Evolutionary conservation across 2,113 vertebrate genomes (phyloP).

Genomic region (Hipposideros armiger): DNA sequence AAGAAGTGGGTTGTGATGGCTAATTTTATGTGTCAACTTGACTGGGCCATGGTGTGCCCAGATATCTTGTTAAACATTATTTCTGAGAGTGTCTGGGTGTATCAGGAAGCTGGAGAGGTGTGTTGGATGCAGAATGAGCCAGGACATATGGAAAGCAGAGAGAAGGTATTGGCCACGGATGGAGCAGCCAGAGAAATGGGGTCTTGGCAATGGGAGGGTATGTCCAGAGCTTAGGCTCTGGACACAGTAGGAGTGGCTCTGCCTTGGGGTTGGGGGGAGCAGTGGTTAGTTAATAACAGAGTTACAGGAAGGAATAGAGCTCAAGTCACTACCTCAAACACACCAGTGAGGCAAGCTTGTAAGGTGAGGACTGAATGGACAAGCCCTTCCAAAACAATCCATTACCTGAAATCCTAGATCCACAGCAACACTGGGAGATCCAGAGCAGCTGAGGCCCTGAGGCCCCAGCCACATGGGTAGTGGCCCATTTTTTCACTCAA

Average conservation of each 20-base stretch:
- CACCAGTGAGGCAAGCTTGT: not conserved
- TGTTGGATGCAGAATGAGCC: not conserved
- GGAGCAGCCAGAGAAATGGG: not conserved
- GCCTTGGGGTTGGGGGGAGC: not conserved
- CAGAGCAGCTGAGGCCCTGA: not conserved
- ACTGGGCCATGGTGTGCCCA: not conserved
- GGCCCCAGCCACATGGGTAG: not conserved
- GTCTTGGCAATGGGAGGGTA: not conserved
- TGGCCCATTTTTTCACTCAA: not conserved
- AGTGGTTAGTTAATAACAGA: not conserved
- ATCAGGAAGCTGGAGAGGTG: not conserved
- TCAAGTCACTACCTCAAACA: not conserved
- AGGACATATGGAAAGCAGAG: not conserved
- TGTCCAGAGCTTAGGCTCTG: not conserved
- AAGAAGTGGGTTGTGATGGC: not conserved
- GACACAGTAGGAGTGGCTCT: not conserved
- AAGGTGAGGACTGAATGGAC: not conserved
- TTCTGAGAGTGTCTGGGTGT: not conserved
- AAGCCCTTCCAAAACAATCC: not conserved
- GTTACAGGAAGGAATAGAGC: not conserved
- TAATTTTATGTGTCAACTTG: not conserved
- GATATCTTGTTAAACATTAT: not conserved
- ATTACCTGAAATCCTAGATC: not conserved
- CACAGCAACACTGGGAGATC: not conserved
- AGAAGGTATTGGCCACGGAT: not conserved